Conservation (phyloP, 2,797 vertebrate species). For the Pangasius larnaudii region DNA sequence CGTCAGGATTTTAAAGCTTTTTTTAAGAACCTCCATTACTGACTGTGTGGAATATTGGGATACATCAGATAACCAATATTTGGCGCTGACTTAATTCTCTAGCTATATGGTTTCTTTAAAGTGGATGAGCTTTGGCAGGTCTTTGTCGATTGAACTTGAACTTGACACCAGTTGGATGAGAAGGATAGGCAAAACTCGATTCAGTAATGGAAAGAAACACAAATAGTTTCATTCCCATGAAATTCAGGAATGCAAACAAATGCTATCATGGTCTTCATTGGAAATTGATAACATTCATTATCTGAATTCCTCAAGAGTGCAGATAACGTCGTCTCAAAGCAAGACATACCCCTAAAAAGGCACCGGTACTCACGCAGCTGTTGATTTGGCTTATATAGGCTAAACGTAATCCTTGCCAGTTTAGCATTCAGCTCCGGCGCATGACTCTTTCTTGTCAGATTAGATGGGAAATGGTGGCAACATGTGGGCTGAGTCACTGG, state of each 20-base stretch:
- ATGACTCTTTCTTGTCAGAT: not conserved
- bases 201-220: not conserved
- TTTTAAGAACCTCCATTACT: not conserved
- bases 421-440: not conserved
- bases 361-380: not conserved
- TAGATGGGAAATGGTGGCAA: constrained; percentile 2
- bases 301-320: not conserved
- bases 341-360: constrained; percentile 32
- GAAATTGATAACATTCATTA: not conserved
- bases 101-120: not conserved
- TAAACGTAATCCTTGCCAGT: not conserved
- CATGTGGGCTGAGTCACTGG: not conserved
- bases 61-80: not conserved
- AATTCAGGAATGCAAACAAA: constrained; percentile 1
- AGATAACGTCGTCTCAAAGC: constrained; percentile 6
- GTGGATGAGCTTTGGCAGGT: not conserved
- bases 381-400: not conserved
- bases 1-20: not conserved
- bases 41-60: not conserved
- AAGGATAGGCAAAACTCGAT: no score
- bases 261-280: not conserved
- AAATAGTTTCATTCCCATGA: not conserved
- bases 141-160: not conserved
- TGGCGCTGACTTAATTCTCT: not conserved
- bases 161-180: not conserved